Evolutionary conservation across 2,113 vertebrate species (phyloP).

Genomic region (Delphinus delphis): DNA sequence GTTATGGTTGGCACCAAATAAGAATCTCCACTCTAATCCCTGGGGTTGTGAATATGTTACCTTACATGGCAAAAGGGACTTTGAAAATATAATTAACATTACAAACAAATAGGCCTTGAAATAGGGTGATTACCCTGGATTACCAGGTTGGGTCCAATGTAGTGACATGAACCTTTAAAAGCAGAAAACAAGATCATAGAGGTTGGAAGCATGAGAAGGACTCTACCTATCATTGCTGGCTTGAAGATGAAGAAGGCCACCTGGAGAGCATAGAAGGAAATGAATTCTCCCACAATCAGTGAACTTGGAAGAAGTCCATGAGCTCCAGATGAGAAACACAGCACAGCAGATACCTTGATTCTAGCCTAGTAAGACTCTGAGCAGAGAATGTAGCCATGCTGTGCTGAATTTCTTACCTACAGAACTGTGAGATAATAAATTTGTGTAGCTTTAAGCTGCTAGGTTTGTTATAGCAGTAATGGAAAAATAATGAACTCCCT

Average conservation of each 20-base stretch:
- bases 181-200: not conserved
- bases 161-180: not conserved
- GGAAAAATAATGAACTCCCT: not conserved
- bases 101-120: not conserved
- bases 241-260: not conserved
- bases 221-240: not conserved
- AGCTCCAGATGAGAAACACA: not conserved
- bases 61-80: not conserved
- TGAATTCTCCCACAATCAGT: not conserved
- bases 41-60: not conserved
- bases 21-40: not conserved
- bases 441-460: not conserved
- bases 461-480: not conserved
- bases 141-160: not conserved
- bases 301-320: not conserved
- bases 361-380: not conserved
- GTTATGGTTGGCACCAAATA: not conserved
- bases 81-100: not conserved
- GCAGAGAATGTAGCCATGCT: not conserved
- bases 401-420: not conserved
- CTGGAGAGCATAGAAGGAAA: not conserved
- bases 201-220: not conserved
- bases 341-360: not conserved
- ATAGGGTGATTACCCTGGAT: not conserved
- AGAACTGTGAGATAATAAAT: not conserved